A percentile compares a stretch with the other conserved stretches of the same genome.
These are phyloP conservation scores for Girardinichthys multiradiatus DNA, from an alignment of 2,113 vertebrate genomes.

Conservation along the genomic window DNA sequence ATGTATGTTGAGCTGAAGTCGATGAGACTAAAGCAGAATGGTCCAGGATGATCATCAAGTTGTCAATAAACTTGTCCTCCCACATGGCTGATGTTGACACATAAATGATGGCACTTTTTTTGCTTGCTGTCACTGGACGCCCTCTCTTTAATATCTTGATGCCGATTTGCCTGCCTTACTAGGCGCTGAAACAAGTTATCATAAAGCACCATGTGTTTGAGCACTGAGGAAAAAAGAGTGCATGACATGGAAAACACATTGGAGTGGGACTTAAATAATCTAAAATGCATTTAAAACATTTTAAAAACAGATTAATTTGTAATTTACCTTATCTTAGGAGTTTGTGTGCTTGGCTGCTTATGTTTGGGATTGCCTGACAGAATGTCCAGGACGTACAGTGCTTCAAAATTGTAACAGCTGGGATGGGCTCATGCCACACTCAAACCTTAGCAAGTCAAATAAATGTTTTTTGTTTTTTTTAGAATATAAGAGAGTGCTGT, in stretches of 20 bases:
- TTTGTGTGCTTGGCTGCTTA: background rate
- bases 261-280: background rate
- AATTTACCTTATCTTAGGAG: background rate
- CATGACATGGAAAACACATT: conserved; percentile 7
- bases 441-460: no score
- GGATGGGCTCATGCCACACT: background rate
- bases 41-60: conserved; percentile 76
- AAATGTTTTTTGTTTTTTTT: background rate
- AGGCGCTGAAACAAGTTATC: conserved; percentile 46
- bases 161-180: conserved; percentile 59
- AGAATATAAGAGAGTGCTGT: background rate
- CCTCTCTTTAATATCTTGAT: conserved; percentile 64
- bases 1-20: conserved; percentile 73
- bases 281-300: background rate
- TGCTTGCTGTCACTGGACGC: conserved; percentile 69
- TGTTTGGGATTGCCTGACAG: background rate
- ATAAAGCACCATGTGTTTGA: conserved; percentile 23
- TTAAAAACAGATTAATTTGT: background rate
- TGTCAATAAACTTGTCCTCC: conserved; percentile 80
- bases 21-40: conserved; percentile 65
- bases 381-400: background rate
- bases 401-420: background rate
- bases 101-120: conserved; percentile 78
- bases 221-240: background rate
- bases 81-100: conserved; percentile 77